Base-by-base conservation (phyloP, 2,888 invertebrate species). In the Meta bourneti region DNA sequence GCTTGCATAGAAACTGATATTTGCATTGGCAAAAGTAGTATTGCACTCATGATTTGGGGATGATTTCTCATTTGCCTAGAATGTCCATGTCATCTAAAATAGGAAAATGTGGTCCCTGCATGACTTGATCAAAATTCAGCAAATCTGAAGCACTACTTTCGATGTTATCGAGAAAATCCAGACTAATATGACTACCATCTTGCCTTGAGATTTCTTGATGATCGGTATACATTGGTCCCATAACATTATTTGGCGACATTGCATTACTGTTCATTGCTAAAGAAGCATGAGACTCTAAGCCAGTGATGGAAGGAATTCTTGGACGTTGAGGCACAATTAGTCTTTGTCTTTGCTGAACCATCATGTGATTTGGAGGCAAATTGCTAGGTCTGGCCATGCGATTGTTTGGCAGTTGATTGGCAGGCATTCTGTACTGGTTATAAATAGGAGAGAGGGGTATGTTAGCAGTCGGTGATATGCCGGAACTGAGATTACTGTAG, bases 91-190 rank as follows among this genome's bases (percentile, higher is more conserved):
- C 94, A 77, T 94, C 94, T 20, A 94, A 93, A 90, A 94, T 92
- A 79, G 93, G 94, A 88, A 94, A 94, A 91, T 94, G 94, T 19
- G 94, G 77, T 52, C 93, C 93, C 81, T 94, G 94, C 79, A 94
- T 96, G 94, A 96, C 96, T 94, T 96, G 97, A 94, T 98, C 98
- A 94, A 98, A 96, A 95, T 97, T 97, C 94, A 98, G 96, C 93
- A 98, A 95, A 94, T 98, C 98, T 95, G 97, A 97, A 91, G 97
- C 93, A 74, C 93, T 94, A 54, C 88, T 93, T 71, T 93, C 97
- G 94, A 98, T 96, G 79, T 85, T 90, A 95, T 98, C 98, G 93
- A 98, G 96, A 95, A 98, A 97, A 96, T 98, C 98, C 94, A 98
- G 96, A 95, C 96, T 97, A 95, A 98, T 97, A 95, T 98, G 94